These are phyloP conservation scores for Anthonomus grandis DNA, from an alignment of 1,140 invertebrate genomes.

Conservation along the genomic window DNA sequence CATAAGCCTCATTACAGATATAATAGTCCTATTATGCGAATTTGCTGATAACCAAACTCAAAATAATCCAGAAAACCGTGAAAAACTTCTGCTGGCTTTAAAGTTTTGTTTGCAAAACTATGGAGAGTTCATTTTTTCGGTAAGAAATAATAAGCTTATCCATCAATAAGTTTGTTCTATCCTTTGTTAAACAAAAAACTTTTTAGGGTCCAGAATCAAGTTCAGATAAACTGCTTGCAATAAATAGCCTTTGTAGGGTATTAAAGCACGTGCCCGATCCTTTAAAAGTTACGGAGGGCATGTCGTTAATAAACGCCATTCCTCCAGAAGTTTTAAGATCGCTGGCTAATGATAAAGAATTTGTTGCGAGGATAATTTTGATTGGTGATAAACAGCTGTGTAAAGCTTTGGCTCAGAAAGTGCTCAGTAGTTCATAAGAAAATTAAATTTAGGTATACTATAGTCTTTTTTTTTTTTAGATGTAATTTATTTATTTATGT, in stretches of 20 bases:
- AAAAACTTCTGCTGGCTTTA: conserved; percentile 29
- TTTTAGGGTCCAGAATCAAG: conserved; percentile 4
- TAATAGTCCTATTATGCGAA: conserved; percentile 35
- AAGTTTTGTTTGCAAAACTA: conserved; percentile 39
- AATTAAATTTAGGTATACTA: not conserved
- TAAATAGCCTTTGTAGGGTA: conserved; percentile 30
- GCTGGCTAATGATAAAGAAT: conserved; percentile 36
- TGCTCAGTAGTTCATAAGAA: conserved; percentile 14
- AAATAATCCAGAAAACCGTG: conserved; percentile 13
- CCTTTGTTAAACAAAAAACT: not conserved
- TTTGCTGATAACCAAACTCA: conserved; percentile 34
- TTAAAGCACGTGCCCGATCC: conserved; percentile 34
- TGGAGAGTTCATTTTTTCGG: conserved; percentile 32
- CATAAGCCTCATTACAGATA: conserved; percentile 34
- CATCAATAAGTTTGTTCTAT: not conserved
- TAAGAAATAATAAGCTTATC: conserved; percentile 21
- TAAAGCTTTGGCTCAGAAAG: conserved; percentile 40
- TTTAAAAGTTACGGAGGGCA: conserved; percentile 35
- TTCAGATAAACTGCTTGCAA: conserved; percentile 8
- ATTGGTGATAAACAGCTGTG: conserved; percentile 37
- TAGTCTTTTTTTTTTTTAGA: not conserved
- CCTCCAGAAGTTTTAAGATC: conserved; percentile 30
- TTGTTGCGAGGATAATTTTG: conserved; percentile 29
- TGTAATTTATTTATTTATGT: not conserved
- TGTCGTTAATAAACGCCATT: conserved; percentile 33